Conservation (phyloP, 2,888 invertebrate genomes). For the Notodonta ziczac region DNA sequence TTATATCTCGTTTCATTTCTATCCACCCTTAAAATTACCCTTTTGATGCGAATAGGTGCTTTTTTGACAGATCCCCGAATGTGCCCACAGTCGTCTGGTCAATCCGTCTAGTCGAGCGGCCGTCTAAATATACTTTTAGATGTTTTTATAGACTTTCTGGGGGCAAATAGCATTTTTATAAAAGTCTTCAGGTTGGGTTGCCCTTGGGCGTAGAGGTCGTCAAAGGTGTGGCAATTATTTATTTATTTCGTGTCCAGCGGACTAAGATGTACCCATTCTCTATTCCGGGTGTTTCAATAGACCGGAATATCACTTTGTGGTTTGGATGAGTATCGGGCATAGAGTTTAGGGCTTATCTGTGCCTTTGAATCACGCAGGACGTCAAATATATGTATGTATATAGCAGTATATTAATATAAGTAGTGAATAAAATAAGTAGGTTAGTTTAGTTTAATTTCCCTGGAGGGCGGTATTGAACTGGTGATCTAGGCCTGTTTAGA, state of each 20-base stretch:
- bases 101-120: background rate
- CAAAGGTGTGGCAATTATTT: too few species aligned
- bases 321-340: too few species aligned
- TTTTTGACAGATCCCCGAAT: background rate
- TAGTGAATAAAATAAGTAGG: slow-evolving; percentile 30
- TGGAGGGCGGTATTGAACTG: slow-evolving; percentile 25
- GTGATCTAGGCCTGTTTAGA: slow-evolving; percentile 44
- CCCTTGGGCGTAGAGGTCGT: too few species aligned
- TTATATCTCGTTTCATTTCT: slow-evolving; percentile 3
- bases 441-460: slow-evolving; percentile 43
- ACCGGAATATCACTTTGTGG: too few species aligned
- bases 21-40: background rate
- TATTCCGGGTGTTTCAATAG: too few species aligned
- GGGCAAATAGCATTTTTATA: background rate
- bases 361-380: too few species aligned
- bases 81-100: background rate
- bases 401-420: slow-evolving; percentile 6
- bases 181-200: too few species aligned
- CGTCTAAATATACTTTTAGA: background rate
- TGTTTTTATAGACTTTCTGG: background rate
- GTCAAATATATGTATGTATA: too few species aligned
- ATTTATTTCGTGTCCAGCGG: too few species aligned
- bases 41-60: slow-evolving; percentile 3
- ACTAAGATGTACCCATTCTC: background rate
- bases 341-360: too few species aligned